These are phyloP conservation scores for Picathartes gymnocephalus DNA, from an alignment of 2,113 vertebrate genomes.

Conservation along the genomic window DNA sequence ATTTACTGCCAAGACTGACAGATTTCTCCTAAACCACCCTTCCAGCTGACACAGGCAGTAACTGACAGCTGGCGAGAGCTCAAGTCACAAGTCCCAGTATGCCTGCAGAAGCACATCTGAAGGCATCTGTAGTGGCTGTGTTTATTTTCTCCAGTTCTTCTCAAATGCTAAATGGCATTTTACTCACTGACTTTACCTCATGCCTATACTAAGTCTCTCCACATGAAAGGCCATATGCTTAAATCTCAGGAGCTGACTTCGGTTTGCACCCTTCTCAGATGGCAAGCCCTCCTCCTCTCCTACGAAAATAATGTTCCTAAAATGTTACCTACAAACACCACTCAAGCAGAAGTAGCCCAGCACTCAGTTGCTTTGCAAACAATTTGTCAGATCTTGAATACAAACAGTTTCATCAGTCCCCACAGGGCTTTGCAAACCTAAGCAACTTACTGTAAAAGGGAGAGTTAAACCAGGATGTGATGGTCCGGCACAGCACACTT, in stretches of 20 bases:
- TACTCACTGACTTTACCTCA: neutral
- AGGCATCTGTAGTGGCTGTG: neutral
- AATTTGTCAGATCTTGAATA: neutral
- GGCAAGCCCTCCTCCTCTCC: neutral
- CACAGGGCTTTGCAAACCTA: neutral
- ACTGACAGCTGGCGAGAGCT: neutral
- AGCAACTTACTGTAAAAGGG: neutral
- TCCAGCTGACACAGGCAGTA: neutral
- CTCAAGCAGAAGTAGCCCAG: neutral
- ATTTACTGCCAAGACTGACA: neutral
- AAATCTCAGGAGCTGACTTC: neutral
- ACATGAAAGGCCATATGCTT: neutral
- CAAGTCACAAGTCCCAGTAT: neutral
- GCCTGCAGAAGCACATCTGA: neutral
- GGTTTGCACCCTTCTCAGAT: neutral
- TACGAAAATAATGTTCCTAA: neutral
- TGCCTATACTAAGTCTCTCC: neutral
- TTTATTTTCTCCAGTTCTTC: neutral
- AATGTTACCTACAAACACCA: neutral
- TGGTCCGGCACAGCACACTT: neutral
- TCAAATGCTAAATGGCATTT: neutral
- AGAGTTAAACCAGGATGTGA: neutral
- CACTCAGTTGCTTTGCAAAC: neutral
- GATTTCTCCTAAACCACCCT: neutral
- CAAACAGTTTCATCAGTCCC: neutral